Percentiles rank a stretch among this genome's conserved stretches.
phyloP scores from a whole-genome alignment of 2,113 vertebrate species.

The Ciconia boyciana region DNA sequence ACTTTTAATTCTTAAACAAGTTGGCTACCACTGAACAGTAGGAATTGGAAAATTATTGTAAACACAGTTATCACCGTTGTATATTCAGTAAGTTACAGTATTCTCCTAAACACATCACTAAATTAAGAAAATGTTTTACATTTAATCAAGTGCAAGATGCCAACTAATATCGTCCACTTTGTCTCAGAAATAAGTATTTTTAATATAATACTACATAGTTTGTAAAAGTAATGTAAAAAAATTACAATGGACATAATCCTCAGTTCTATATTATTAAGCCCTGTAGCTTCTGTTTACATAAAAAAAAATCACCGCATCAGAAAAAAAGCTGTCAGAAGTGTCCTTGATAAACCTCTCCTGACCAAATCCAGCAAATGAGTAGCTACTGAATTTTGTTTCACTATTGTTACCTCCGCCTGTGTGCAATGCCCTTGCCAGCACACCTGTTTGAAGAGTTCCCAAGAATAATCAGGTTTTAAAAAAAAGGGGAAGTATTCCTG shows the following conservation, averaged over 20 bases:
- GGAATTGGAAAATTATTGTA: constrained; percentile 41
- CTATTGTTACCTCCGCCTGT: neutral
- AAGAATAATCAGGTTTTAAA: neutral
- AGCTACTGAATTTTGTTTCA: neutral
- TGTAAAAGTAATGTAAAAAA: constrained; percentile 22
- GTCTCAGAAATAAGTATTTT: constrained; percentile 39
- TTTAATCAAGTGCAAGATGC: constrained; percentile 54
- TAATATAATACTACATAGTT: constrained; percentile 30
- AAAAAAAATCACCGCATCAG: neutral
- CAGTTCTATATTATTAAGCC: constrained; percentile 37
- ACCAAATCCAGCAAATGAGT: constrained; percentile 41
- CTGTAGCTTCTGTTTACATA: constrained; percentile 37
- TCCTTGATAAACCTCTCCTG: constrained; percentile 35
- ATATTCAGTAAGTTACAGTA: constrained; percentile 48
- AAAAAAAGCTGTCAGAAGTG: constrained; percentile 25
- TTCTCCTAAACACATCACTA: constrained; percentile 48
- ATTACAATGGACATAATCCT: constrained; percentile 46
- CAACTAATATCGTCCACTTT: constrained; percentile 32
- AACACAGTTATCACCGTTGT: constrained; percentile 55
- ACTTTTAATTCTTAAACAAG: constrained; percentile 13
- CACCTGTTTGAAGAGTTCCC: neutral
- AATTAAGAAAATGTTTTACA: constrained; percentile 60
- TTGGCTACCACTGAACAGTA: constrained; percentile 49
- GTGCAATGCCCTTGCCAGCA: neutral
- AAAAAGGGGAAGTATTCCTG: neutral